These are phyloP conservation scores for Diadromus collaris DNA, from an alignment of 2,888 invertebrate species.

Conservation along the genomic window DNA sequence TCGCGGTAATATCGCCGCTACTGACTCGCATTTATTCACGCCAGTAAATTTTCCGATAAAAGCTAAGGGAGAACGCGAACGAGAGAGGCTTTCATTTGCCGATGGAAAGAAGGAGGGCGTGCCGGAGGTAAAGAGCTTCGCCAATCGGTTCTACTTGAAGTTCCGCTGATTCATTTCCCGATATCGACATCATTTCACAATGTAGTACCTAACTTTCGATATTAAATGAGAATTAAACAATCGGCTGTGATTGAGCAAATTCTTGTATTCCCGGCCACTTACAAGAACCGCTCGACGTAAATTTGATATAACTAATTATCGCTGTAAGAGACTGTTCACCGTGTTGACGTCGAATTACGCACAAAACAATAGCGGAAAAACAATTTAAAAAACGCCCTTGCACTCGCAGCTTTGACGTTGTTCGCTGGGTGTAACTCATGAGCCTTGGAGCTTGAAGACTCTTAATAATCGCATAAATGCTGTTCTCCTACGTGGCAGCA, in stretches of 20 bases:
- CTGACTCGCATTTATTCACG: slow-evolving; percentile 50
- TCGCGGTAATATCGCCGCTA: slow-evolving; percentile 38
- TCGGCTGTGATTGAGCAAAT: slow-evolving; percentile 4
- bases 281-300: neutral
- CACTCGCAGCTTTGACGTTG: neutral
- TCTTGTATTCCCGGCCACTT: neutral
- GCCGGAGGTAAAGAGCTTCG: slow-evolving; percentile 17
- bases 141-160: slow-evolving; percentile 36
- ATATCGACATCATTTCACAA: slow-evolving; percentile 7
- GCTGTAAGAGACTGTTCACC: neutral
- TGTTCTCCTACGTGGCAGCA: slow-evolving; percentile 14
- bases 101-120: slow-evolving; percentile 6
- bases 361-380: too few species aligned
- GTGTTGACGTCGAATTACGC: neutral
- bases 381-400: neutral
- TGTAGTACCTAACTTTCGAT: slow-evolving; percentile 4
- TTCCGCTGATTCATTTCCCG: slow-evolving; percentile 6
- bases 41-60: slow-evolving; percentile 56
- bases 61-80: slow-evolving; percentile 40
- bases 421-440: slow-evolving; percentile 2
- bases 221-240: slow-evolving; percentile 24
- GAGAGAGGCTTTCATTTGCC: slow-evolving; percentile 49
- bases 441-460: neutral
- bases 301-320: slow-evolving; percentile 7
- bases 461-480: slow-evolving; percentile 11